phyloP scores from a whole-genome alignment of 1,140 invertebrate species.

The Neodiprion virginianus region DNA sequence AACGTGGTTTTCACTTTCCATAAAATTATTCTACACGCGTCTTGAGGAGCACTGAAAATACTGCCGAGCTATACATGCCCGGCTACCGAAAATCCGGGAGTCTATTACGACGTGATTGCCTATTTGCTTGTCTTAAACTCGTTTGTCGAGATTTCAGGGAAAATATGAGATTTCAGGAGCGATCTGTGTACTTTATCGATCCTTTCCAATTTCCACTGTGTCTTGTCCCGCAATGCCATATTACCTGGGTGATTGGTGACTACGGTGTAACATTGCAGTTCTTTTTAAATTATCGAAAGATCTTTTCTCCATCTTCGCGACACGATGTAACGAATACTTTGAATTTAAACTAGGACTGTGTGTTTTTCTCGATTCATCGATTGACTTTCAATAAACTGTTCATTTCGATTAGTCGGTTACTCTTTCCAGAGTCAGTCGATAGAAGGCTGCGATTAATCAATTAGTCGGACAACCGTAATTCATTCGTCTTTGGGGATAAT shows the following conservation, averaged over 20 bases:
- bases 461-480: too few species aligned
- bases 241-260: background rate
- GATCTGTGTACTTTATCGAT: background rate
- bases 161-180: background rate
- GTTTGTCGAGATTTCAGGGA: too few species aligned
- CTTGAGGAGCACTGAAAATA: background rate
- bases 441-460: too few species aligned
- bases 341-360: background rate
- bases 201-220: background rate
- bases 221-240: background rate
- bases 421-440: too few species aligned
- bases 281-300: background rate
- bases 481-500: too few species aligned
- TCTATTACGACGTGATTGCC: background rate
- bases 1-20: background rate
- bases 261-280: background rate
- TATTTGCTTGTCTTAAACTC: background rate
- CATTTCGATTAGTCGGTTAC: too few species aligned
- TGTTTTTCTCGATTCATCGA: too few species aligned
- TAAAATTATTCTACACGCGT: constrained; percentile 2
- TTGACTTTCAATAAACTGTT: too few species aligned
- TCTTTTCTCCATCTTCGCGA: too few species aligned
- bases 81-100: background rate
- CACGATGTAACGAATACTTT: too few species aligned
- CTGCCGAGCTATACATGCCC: background rate